phyloP scores from a whole-genome alignment of 2,797 vertebrate species.

The Pseudocheirus occidentalis region DNA sequence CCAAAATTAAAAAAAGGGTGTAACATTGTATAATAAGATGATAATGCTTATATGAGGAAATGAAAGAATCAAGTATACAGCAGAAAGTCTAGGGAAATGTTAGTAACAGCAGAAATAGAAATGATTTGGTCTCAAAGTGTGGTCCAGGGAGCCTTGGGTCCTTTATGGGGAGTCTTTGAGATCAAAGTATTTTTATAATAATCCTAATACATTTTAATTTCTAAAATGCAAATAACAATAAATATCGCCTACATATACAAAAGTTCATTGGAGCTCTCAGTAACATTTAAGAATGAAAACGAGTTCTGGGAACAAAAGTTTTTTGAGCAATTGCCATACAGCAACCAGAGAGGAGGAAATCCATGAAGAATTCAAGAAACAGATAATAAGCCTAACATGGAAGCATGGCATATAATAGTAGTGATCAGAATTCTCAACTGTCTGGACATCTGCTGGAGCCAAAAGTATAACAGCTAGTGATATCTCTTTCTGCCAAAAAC shows the following conservation, averaged over 20 bases:
- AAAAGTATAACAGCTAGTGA: neutral
- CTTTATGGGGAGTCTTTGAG: neutral
- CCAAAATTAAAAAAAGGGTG: too few species aligned
- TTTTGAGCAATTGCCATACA: neutral
- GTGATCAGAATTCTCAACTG: neutral
- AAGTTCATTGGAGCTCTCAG: neutral
- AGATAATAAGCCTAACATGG: neutral
- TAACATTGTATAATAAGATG: neutral
- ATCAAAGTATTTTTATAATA: neutral
- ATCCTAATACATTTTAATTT: neutral
- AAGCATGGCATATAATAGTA: neutral
- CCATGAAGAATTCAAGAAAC: neutral
- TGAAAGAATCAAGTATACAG: neutral
- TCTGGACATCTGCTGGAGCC: neutral
- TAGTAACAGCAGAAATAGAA: neutral
- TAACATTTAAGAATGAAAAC: neutral
- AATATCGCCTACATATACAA: neutral
- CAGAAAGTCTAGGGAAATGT: neutral
- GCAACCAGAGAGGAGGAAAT: neutral
- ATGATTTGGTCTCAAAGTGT: neutral
- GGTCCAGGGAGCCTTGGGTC: neutral
- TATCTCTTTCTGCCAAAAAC: neutral
- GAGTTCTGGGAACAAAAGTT: neutral
- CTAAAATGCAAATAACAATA: neutral
- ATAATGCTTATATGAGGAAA: neutral